These are phyloP conservation scores for Agriotes lineatus DNA, from an alignment of 2,888 invertebrate species.

Conservation along the genomic window DNA sequence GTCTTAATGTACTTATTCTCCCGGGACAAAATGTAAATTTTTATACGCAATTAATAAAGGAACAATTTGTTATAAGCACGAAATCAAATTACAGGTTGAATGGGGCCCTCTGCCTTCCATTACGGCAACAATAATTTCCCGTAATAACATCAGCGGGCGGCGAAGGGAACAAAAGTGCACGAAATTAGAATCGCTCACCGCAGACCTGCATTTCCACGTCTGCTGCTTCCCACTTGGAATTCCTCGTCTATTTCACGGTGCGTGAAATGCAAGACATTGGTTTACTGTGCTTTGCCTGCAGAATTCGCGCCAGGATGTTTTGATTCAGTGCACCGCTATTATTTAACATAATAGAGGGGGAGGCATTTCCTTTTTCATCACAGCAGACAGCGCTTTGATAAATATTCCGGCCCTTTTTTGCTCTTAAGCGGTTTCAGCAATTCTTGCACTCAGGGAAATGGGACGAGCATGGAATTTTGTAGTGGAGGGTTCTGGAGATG, in stretches of 20 bases:
- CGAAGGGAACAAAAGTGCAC: too few species aligned
- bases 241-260: conserved; percentile 14
- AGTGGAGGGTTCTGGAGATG: too few species aligned
- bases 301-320: conserved; percentile 29
- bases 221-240: conserved; percentile 4
- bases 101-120: too few species aligned
- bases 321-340: conserved; percentile 29
- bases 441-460: not conserved
- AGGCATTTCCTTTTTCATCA: conserved; percentile 16
- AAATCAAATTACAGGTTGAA: too few species aligned
- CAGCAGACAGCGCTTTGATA: conserved; percentile 7
- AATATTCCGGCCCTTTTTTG: conserved; percentile 1
- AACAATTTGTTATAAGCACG: too few species aligned
- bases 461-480: too few species aligned
- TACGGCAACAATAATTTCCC: too few species aligned
- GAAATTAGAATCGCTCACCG: too few species aligned
- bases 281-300: conserved; percentile 21
- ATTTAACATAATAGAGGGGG: conserved; percentile 31
- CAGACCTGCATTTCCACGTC: not conserved
- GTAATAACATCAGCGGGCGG: too few species aligned
- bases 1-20: too few species aligned
- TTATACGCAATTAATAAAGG: too few species aligned
- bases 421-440: not conserved
- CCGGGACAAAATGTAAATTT: too few species aligned
- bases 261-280: conserved; percentile 32